Evolutionary conservation across 23 tunicate genomes (phyloP).

Genomic region (Styela clava): DNA sequence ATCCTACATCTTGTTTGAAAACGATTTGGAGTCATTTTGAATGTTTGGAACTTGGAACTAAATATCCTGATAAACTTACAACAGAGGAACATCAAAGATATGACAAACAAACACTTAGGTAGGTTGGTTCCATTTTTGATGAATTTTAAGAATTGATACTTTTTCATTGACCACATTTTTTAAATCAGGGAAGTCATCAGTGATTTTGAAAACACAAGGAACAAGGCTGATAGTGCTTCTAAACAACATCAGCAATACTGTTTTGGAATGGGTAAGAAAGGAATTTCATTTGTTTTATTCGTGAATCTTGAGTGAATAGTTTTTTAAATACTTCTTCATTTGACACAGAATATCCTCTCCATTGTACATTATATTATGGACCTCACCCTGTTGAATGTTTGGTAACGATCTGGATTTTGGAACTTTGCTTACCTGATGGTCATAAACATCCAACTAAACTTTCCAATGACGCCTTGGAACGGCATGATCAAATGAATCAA

Average conservation of each 20-base stretch:
- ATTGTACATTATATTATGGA: constrained; percentile 16
- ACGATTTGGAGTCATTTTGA: constrained; percentile 8
- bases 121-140: neutral
- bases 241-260: neutral
- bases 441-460: constrained; percentile 11
- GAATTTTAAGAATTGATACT: neutral
- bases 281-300: too few relatives aligned
- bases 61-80: neutral
- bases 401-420: constrained; percentile 15
- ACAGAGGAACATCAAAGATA: neutral
- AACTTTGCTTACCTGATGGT: neutral
- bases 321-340: neutral
- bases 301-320: neutral
- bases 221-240: neutral
- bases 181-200: neutral
- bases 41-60: neutral
- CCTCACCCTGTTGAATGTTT: constrained; percentile 25
- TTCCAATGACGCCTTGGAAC: neutral
- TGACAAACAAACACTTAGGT: constrained; percentile 6
- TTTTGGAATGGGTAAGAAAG: neutral
- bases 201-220: neutral
- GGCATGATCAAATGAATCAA: neutral
- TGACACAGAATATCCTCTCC: neutral
- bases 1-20: constrained; percentile 4
- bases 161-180: neutral